These are phyloP conservation scores for Sphenodon punctatus DNA, from an alignment of 2,797 vertebrate genomes.

Conservation along the genomic window DNA sequence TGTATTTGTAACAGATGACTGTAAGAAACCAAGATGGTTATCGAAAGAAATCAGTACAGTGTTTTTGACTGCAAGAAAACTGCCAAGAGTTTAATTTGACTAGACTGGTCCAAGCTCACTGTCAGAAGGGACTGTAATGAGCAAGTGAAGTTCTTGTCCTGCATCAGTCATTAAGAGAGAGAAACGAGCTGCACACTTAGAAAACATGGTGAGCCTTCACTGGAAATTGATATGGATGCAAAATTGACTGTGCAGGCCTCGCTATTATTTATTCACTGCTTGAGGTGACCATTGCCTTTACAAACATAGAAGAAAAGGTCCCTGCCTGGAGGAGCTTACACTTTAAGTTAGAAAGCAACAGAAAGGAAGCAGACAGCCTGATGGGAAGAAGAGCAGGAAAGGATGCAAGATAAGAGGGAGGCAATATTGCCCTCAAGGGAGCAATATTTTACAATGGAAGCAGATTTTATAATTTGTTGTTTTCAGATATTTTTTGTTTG, in stretches of 20 bases:
- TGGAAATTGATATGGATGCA: constrained; percentile 60
- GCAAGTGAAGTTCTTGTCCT: constrained; percentile 18
- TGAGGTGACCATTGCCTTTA: constrained; percentile 45
- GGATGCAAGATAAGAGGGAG: constrained; percentile 10
- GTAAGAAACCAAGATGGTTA: background rate
- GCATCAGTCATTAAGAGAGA: constrained; percentile 24
- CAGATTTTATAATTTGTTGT: background rate
- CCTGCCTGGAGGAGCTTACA: constrained; percentile 47
- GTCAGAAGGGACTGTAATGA: constrained; percentile 33
- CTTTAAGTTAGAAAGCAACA: constrained; percentile 43
- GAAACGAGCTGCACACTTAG: constrained; percentile 22
- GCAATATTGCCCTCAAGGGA: constrained; percentile 2
- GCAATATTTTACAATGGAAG: background rate
- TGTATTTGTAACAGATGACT: background rate
- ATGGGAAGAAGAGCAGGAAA: constrained; percentile 9
- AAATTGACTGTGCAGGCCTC: constrained; percentile 51
- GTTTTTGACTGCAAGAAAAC: constrained; percentile 18
- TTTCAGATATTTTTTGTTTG: background rate
- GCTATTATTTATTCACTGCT: constrained; percentile 60
- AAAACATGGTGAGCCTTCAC: constrained; percentile 40
- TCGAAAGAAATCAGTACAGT: background rate
- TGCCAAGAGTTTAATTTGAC: constrained; percentile 1
- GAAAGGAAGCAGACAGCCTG: constrained; percentile 45
- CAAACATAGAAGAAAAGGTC: constrained; percentile 32
- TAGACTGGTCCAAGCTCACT: constrained; percentile 2